Base-by-base conservation (phyloP, 2,113 vertebrate species). In the Megalops atlanticus region DNA sequence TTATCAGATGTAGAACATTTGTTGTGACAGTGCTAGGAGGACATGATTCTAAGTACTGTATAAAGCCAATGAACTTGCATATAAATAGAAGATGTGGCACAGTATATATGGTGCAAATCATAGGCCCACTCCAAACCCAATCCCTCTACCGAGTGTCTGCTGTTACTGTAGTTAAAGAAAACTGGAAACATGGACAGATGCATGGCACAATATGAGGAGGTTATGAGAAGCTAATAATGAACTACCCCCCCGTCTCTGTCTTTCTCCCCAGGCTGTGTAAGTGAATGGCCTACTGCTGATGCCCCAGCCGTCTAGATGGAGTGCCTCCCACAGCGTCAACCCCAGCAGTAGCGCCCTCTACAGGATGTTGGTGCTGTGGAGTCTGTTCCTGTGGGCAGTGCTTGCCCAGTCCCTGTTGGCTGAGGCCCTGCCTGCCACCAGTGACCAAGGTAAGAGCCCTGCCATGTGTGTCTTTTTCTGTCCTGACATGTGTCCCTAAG, bases 311-410 rank as follows among this genome's bases (percentile, higher is more conserved):
- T 85, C 89, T 90, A 86, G 89, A 94, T 95, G 94, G 92, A 89
- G 89, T 87, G 84, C 89, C 81, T 52, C 85, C 85, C 80, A 52
- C 85, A 87, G 80, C 85, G 74, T 78, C 83, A 82, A 82, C 87
- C 88, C 38, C 86, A 85, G 88, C 86, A 86, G 79, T 93, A 94
- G 91, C 89, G 83, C 87, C 81, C 75, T 88, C 85, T 87, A 88
- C 87, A 93, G 92, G 91, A 94, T 91, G 92, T 87, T 91, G 88
- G 90, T 85, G 84, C 91, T 86, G 85, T 90, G 88, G 84, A 89
- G 86, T 71, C 89, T 93, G 86, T 86, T 93, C 64, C 85, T 95
- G 88, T 86, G 88, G 80, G 82, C 93, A 70, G 87, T 92, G 40
- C 75, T 84, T 27, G 81, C 88, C 84, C 92, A 91, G 70, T 78